Conservation (phyloP, 2,113 vertebrate species). For the Zosterops pallidus region DNA sequence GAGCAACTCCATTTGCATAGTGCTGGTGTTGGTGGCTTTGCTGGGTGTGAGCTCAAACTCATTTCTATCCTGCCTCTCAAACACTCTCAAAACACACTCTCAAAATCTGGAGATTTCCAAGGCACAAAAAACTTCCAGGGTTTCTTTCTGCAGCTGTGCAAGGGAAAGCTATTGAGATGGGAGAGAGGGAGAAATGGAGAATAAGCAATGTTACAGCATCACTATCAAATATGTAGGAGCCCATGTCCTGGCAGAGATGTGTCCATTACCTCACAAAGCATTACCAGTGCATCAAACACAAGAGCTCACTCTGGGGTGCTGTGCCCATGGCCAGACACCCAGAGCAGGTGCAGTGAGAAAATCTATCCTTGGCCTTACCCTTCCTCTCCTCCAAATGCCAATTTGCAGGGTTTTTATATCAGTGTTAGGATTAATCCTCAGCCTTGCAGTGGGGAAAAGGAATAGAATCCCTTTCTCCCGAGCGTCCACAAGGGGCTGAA, state of each 20-base stretch:
- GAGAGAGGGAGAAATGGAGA: neutral
- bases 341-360: neutral
- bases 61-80: rapidly evolving
- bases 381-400: neutral
- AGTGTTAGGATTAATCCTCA: neutral
- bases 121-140: neutral
- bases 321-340: neutral
- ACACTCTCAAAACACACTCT: neutral
- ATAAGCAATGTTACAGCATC: neutral
- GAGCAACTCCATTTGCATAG: rapidly evolving
- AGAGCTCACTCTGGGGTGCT: neutral
- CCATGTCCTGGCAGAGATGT: neutral
- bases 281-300: neutral
- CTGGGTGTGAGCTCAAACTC: neutral
- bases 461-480: neutral
- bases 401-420: neutral
- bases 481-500: neutral
- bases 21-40: neutral
- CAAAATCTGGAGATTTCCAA: neutral
- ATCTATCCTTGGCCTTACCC: neutral
- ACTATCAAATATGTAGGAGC: constrained; percentile 38
- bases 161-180: neutral
- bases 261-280: neutral
- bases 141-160: constrained; percentile 1
- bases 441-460: neutral